Base-by-base conservation (phyloP, 2,797 vertebrate species). In the Characodon lateralis region DNA sequence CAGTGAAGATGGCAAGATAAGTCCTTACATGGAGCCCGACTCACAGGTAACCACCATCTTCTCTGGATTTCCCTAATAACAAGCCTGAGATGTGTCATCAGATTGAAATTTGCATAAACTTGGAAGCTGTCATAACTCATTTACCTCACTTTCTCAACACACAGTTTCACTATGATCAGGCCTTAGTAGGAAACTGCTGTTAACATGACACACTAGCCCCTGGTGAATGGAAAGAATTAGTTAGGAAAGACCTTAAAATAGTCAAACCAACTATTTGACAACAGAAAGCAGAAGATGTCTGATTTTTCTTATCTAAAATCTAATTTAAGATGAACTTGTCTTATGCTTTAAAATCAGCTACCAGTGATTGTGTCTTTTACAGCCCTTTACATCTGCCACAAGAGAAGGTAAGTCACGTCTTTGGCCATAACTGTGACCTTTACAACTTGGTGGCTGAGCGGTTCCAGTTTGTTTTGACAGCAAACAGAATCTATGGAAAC, bases 1-100 rank as follows among this genome's bases (percentile, higher is more conserved):
- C 59, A 93, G 94, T 72, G 97, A 99, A 71, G 97, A 98, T 43
- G 94, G 96, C 86, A 97, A 97, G 89, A 96, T 95, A 76, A 98
- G 97, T 70, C 96, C 97, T 0, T 97, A 96, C 91, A 93, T 93
- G n/a, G 96, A 98, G 79, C 89, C 95, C 0, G 96, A 98, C n/a
- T 90, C 91, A 8, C 97, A 98, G 97, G 98, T 99, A 97, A 86
- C 71, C 71, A 83, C 31, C 56, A 66, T 82, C 89, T 89, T 74
- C 74, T 76, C 74, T 78, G 78, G 81, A 82, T 86, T 88, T 69
- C 75, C 59, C 0, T 0, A 56, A 75, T 39, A 48, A 72, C 73
- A 71, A 79, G 41, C 39, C 20, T 50, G n/a, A 76, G 41, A 24
- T 22, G 48, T 74, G 73, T 84, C 35, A 79, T 41, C 43, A 70